phyloP scores from a whole-genome alignment of 2,113 vertebrate species.

The Strix uralensis region DNA sequence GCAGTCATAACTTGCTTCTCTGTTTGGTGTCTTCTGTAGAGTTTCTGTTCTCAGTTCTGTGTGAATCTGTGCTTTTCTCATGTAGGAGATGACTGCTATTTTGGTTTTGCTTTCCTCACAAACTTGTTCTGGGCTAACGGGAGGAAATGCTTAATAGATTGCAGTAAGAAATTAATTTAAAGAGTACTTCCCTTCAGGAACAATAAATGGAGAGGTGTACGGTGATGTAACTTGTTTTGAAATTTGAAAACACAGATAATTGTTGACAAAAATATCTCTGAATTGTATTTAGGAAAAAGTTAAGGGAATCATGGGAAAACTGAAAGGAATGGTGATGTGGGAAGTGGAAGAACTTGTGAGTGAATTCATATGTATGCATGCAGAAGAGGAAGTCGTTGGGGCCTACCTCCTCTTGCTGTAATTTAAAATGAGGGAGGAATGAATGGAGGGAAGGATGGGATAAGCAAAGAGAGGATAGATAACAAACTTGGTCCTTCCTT shows the following conservation, averaged over 20 bases:
- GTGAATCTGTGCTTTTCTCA: neutral
- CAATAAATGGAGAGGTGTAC: neutral
- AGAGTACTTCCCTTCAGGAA: neutral
- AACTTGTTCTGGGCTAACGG: neutral
- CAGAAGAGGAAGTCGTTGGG: neutral
- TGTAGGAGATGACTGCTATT: neutral
- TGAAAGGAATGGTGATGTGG: neutral
- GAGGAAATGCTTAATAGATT: neutral
- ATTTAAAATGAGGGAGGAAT: neutral
- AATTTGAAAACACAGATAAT: neutral
- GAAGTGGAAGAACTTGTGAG: constrained; percentile 17
- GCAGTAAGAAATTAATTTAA: neutral
- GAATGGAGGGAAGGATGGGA: neutral
- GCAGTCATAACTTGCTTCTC: neutral
- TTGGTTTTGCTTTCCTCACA: neutral
- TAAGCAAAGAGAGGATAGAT: neutral
- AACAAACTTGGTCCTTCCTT: neutral
- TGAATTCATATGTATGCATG: neutral
- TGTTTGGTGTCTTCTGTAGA: neutral
- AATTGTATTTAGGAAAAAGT: neutral
- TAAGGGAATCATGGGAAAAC: neutral
- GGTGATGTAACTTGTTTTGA: neutral
- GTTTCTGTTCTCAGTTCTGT: neutral
- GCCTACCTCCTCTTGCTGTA: neutral
- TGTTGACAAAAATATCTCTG: neutral